Evolutionary conservation across 2,113 vertebrate species (phyloP), one percentile per base, ranked within the genome.

Genomic region (Ctenomys sociabilis): DNA sequence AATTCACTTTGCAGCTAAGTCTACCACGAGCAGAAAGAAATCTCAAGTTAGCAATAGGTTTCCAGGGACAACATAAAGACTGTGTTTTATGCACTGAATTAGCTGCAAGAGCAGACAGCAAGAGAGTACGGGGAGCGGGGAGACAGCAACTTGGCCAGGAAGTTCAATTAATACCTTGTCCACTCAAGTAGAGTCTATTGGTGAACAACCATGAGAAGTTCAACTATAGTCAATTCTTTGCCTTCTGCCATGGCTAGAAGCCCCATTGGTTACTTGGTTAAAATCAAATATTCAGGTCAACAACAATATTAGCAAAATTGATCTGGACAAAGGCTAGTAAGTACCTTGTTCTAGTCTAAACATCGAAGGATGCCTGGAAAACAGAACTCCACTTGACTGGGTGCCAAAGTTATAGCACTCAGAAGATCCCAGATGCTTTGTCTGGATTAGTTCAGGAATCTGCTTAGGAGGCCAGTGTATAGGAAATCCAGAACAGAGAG

Each of bases 201-300:
- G n/a, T 82, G 63, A 43, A 80, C 40, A 91, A 75, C n/a, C 52
- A 83, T 2, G 28, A 66, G 52, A 80, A 85, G 37, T 81, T 70
- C 73, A 59, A 82, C 4, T 52, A 54, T 5, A 84, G 45, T 35
- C 75, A 89, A 61, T 63, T 54, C 49, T 81, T 78, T 83, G 40
- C 85, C 26, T 93, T 77, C 32, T 6, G 2, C 45, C 2, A 8
- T 26, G 19, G 24, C 40, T 66, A 40, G 66, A 94, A 68, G 30
- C 30, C 80, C 30, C 80, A 57, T 21, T 66, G 21, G n/a, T 68
- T 68, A 13, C 28, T 64, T 95, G 24, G 7, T 84, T 61, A 2
- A 91, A 61, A 87, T 49, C 54, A 95, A 95, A 68, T 87, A 89
- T 37, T 80, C 40, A 73, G n/a, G 12, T 70, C 40, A 88, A 54